Conservation (phyloP, 2,888 invertebrate genomes). For the Drosophila flavopinicola region DNA sequence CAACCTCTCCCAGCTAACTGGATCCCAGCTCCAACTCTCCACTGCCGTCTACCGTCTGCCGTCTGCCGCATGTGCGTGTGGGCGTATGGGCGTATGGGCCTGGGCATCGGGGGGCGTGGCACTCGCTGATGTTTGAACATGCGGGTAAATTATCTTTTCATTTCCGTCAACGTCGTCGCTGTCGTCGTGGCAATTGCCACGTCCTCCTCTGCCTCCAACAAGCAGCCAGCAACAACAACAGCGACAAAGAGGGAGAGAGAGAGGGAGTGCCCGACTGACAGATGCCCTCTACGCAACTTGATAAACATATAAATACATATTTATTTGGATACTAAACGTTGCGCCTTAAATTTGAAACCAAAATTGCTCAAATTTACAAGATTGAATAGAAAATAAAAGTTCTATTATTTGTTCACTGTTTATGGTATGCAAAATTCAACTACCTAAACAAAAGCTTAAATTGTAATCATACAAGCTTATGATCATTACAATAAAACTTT, state of each 20-base stretch:
- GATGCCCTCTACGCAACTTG: neutral
- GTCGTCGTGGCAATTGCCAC: conserved; percentile 52
- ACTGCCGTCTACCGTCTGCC: neutral
- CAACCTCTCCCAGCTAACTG: conserved; percentile 6
- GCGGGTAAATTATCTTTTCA: conserved; percentile 80
- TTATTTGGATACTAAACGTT: no score
- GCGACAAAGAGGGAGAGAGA: no score
- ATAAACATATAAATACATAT: no score
- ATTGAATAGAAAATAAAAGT: no score
- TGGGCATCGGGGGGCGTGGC: neutral
- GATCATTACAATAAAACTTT: no score
- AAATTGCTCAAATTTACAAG: no score
- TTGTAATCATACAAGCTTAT: no score
- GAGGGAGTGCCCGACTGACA: neutral
- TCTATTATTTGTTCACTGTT: no score
- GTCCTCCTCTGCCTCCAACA: conserved; percentile 24
- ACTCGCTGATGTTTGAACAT: conserved; percentile 60
- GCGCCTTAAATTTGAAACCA: no score
- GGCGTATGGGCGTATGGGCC: conserved; percentile 34
- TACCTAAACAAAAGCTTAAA: no score
- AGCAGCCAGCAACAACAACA: conserved; percentile 11
- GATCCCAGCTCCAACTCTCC: conserved; percentile 3
- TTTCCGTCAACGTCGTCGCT: conserved; percentile 54
- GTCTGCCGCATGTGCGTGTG: neutral
- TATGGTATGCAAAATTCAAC: no score